phyloP scores from a whole-genome alignment of 2,888 invertebrate species.

The Invenusta paracnida region DNA sequence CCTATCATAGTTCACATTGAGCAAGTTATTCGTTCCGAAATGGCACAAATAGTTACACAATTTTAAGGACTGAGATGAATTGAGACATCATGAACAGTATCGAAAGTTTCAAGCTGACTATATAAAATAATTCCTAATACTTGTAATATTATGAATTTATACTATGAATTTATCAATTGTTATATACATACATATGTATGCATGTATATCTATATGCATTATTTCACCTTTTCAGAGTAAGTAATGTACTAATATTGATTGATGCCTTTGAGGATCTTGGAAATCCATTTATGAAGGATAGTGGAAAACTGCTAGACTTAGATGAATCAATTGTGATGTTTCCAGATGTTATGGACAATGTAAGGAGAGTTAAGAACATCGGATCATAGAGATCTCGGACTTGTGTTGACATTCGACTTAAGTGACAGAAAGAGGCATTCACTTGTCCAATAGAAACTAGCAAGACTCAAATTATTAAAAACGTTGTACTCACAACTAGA shows the following conservation, averaged over 20 bases:
- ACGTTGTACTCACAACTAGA: slow-evolving; percentile 21
- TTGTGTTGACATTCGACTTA: too few relatives aligned
- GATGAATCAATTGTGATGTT: slow-evolving; percentile 32
- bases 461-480: too few relatives aligned
- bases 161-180: neutral
- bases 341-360: slow-evolving; percentile 37
- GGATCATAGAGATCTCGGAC: too few relatives aligned
- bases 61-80: slow-evolving; percentile 44
- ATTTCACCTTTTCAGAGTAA: neutral
- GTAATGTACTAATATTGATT: slow-evolving; percentile 41
- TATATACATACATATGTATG: too few relatives aligned
- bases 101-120: slow-evolving; percentile 36
- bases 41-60: slow-evolving; percentile 41
- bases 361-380: slow-evolving; percentile 39
- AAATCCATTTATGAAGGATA: slow-evolving; percentile 43
- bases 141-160: slow-evolving; percentile 17
- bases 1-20: neutral
- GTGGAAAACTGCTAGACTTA: slow-evolving; percentile 37
- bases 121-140: slow-evolving; percentile 43
- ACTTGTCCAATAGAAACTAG: too few relatives aligned
- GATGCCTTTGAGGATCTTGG: slow-evolving; percentile 43
- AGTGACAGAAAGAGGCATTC: too few relatives aligned
- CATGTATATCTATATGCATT: too few relatives aligned
- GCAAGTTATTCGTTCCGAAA: slow-evolving; percentile 38
- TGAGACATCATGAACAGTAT: slow-evolving; percentile 44